phyloP scores from a whole-genome alignment of 2,797 vertebrate species.

The Phalanger gymnotis region DNA sequence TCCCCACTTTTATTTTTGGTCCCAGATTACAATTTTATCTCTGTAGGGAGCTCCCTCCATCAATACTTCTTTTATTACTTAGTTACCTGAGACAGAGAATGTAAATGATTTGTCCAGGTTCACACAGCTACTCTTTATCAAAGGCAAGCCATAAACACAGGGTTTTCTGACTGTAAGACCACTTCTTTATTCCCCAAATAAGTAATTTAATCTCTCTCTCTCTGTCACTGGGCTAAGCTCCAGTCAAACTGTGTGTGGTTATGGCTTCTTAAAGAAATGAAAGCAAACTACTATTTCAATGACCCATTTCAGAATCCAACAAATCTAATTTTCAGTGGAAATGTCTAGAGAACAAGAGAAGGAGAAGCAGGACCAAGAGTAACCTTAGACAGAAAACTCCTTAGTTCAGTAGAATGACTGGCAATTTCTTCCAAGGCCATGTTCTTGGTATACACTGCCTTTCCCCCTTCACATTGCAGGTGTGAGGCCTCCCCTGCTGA shows the following conservation, averaged over 20 bases:
- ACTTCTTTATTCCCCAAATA: constrained; percentile 35
- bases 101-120: not conserved
- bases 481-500: not conserved
- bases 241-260: constrained; percentile 18
- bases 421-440: not conserved
- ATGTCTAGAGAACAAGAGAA: not conserved
- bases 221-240: not conserved
- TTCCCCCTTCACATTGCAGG: not conserved
- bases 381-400: not conserved
- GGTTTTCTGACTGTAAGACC: constrained; percentile 27
- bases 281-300: not conserved
- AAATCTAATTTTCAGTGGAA: constrained; percentile 21
- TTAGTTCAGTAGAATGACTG: not conserved
- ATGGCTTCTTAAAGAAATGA: constrained; percentile 37
- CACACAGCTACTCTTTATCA: not conserved
- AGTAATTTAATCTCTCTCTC: constrained; percentile 38
- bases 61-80: not conserved
- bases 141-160: not conserved
- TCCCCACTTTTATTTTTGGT: not conserved
- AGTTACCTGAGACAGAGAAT: not conserved
- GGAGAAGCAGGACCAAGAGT: not conserved
- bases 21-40: not conserved
- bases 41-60: not conserved
- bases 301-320: constrained; percentile 10
- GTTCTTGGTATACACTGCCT: not conserved